A percentile compares a stretch with the other conserved stretches of the same genome.
Conservation (phyloP, 2,797 vertebrate species). For the Jordanella pulchra region DNA sequence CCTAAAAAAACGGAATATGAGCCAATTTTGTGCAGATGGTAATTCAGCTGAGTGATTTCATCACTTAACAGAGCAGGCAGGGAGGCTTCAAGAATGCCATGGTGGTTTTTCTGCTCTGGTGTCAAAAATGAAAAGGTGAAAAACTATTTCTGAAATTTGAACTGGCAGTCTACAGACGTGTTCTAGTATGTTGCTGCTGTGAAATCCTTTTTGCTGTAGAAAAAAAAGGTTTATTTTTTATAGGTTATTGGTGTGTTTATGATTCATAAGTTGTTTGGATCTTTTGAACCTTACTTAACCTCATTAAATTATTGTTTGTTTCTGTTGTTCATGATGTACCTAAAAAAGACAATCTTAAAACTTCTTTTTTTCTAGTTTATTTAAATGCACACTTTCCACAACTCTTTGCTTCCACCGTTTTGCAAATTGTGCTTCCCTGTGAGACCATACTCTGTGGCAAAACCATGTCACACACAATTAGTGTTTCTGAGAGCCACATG, state of each 20-base stretch:
- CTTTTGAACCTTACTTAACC: not conserved
- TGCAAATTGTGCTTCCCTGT: constrained; percentile 25
- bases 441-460: constrained; percentile 27
- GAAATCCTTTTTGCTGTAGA: not conserved
- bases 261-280: not conserved
- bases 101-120: not conserved
- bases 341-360: not conserved
- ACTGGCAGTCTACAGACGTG: not conserved
- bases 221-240: not conserved
- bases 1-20: not conserved
- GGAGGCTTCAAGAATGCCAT: constrained; percentile 2
- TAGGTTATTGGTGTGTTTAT: not conserved
- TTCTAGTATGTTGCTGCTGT: not conserved
- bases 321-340: not conserved
- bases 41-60: constrained; percentile 4
- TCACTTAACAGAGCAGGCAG: constrained; percentile 14
- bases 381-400: not conserved
- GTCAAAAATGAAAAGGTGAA: not conserved
- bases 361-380: not conserved
- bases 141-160: not conserved
- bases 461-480: constrained; percentile 56
- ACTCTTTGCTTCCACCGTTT: not conserved
- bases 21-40: constrained; percentile 2
- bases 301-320: not conserved
- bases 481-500: constrained; percentile 50